Percentiles rank a stretch among this genome's conserved stretches.
phyloP scores from a whole-genome alignment of 1,140 invertebrate genomes.

The Pseudachorutes palmiensis region DNA sequence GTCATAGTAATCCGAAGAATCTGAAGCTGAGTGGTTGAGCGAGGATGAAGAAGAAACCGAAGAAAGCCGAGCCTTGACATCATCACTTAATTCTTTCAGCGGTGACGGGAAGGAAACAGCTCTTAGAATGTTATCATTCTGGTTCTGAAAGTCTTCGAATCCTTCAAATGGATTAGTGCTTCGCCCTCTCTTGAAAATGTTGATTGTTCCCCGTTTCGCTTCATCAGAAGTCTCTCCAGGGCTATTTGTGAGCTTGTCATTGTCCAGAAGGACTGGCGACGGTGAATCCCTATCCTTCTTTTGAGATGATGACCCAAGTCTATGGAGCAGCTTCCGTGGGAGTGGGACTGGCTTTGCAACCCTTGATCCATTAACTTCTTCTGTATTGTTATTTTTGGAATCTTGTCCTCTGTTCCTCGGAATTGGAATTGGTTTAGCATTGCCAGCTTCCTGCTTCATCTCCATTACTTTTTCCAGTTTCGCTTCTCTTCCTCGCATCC shows the following conservation, averaged over 20 bases:
- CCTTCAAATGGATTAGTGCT: constrained; percentile 30
- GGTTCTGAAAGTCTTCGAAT: constrained; percentile 31
- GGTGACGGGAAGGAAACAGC: constrained; percentile 23
- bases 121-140: constrained; percentile 12
- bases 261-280: too few species aligned
- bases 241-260: too few species aligned
- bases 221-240: constrained; percentile 2
- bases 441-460: background rate
- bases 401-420: background rate
- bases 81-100: constrained; percentile 21
- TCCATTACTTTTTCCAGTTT: too few species aligned
- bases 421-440: background rate
- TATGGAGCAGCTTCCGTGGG: constrained; percentile 21
- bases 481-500: too few species aligned
- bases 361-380: background rate
- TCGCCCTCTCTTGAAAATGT: constrained; percentile 25
- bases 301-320: background rate
- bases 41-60: constrained; percentile 14
- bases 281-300: background rate
- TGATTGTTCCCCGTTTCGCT: constrained; percentile 30
- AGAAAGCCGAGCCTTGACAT: constrained; percentile 4
- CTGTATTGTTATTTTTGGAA: constrained; percentile 9
- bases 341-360: constrained; percentile 22
- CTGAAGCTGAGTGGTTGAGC: background rate
- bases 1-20: constrained; percentile 22